Percentiles rank a stretch among this genome's conserved stretches.
Conservation (phyloP, 30 jellyfish, hydroid and myxozoan species). For the Chironex yamaguchii region DNA sequence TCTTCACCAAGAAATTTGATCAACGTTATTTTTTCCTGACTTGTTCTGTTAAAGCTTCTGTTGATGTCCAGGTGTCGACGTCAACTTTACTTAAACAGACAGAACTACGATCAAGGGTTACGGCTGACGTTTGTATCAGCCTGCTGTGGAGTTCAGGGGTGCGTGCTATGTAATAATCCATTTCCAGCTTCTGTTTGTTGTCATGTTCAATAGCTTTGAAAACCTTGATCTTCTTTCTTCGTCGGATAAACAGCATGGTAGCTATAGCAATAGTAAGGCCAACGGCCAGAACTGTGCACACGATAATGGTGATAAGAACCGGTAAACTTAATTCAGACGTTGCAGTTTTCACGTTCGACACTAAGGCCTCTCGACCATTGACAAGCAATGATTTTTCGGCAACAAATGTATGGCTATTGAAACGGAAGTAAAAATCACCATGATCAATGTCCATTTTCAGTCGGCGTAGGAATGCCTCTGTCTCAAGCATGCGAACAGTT, state of each 20-base stretch:
- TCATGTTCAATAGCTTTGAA: too few relatives aligned
- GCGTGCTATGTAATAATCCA: too few relatives aligned
- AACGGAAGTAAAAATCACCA: conserved; percentile 58
- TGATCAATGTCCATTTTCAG: conserved; percentile 56
- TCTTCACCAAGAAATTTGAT: too few relatives aligned
- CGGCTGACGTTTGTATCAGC: too few relatives aligned
- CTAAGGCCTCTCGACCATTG: conserved; percentile 73
- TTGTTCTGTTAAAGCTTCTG: too few relatives aligned
- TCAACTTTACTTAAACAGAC: too few relatives aligned
- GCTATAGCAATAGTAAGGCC: conserved; percentile 43
- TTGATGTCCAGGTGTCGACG: too few relatives aligned
- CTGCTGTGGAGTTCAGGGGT: too few relatives aligned
- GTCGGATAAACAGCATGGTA: conserved; percentile 25
- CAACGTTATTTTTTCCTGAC: too few relatives aligned
- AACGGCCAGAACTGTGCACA: conserved; percentile 61
- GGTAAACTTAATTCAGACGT: neutral
- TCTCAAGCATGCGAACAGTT: conserved; percentile 25
- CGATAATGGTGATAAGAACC: conserved; percentile 40
- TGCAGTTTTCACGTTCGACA: conserved; percentile 34
- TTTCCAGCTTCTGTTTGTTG: too few relatives aligned
- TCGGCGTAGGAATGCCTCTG: conserved; percentile 7
- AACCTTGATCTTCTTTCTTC: conserved; percentile 57
- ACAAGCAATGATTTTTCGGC: conserved; percentile 69
- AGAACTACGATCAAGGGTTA: too few relatives aligned
- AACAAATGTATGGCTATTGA: conserved; percentile 25